Base-by-base conservation (phyloP, 2,888 invertebrate species). In the Sceliomorpha sp. region DNA sequence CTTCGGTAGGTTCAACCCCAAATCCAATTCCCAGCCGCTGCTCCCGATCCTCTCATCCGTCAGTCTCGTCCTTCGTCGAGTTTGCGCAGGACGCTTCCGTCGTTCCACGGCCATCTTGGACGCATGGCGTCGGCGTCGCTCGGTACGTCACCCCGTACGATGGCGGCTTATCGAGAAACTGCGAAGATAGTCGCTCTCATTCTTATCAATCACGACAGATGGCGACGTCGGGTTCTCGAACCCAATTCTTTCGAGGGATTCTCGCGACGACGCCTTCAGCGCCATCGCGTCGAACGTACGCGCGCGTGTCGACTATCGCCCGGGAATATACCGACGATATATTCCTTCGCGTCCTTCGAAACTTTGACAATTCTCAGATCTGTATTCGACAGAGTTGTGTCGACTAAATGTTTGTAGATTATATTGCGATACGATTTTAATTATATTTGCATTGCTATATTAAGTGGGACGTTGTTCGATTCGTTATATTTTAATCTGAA, bases 151-250 rank as follows among this genome's bases (percentile, higher is more conserved):
- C 77, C 79, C 78, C 77, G 69, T 31, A 55, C 58, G 56, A 58
- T 59, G 73, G 80, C 80, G 81, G 81, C 80, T 83, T 83, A 82
- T 80, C 81, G 78, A 75, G 79, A 83, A 83, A 84, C 81, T 80
- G 78, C 80, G 72, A 76, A 73, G 79, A 73, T 77, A 44, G 9
- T 53, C 77, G 75, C 56, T 59, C 45, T 78, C 78, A 76, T 85
- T 85, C 86, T 77, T 79, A 81, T 80, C 78, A 76, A 31, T 44
- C 48, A 47, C 80, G 79, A 78, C 73, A 86, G 86, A 86, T 86
- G 85, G 85, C 84, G 76, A 73, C 74, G 73, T 36, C 32, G 36
- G 58, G 70, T 53, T 56, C 50, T 58, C 24, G 50, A 24, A 26
- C 8, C 45, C 20, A 36, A 45, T 9, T 14, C 31, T 29, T 1